Percentiles rank a stretch among this genome's conserved stretches.
These are phyloP conservation scores for Hylomyscus alleni DNA, from an alignment of 2,797 vertebrate genomes.

Conservation along the genomic window DNA sequence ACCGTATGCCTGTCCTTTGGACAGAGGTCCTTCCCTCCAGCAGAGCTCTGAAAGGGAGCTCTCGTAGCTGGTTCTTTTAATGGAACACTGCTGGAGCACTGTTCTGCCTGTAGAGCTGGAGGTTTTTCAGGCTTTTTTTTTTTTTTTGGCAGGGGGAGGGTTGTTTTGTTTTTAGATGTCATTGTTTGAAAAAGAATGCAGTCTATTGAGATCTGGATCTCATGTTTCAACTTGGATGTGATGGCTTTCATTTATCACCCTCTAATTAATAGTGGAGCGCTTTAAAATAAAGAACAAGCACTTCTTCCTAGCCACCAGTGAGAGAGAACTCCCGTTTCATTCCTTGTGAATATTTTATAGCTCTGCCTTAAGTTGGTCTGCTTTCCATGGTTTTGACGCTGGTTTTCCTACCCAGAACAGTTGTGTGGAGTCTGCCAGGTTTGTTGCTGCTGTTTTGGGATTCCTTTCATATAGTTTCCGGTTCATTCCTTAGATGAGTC, in stretches of 20 bases:
- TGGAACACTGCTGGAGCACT: not conserved
- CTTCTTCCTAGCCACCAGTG: slow-evolving; percentile 77
- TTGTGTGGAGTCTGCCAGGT: slow-evolving; percentile 51
- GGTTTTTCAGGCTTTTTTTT: not conserved
- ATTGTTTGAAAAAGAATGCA: slow-evolving; percentile 21
- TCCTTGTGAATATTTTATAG: slow-evolving; percentile 43
- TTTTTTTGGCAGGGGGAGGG: not conserved
- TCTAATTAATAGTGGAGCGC: slow-evolving; percentile 84
- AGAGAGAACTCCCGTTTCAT: slow-evolving; percentile 63
- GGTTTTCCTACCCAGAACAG: slow-evolving; percentile 82
- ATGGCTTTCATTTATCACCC: slow-evolving; percentile 84
- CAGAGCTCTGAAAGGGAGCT: not conserved
- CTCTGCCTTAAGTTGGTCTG: slow-evolving; percentile 78
- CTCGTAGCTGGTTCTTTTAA: not conserved
- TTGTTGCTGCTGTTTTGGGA: not conserved
- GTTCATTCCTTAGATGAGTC: slow-evolving; percentile 75
- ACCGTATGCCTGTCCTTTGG: not conserved
- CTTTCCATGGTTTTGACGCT: slow-evolving; percentile 56
- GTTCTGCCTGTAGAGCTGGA: not conserved
- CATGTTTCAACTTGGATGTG: slow-evolving; percentile 82
- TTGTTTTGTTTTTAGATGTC: not conserved
- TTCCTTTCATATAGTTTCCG: slow-evolving; percentile 76
- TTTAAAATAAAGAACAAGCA: slow-evolving; percentile 71
- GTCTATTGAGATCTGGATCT: slow-evolving; percentile 78
- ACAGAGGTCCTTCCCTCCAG: not conserved